Conservation (phyloP, 2,113 vertebrate species). For the Thamnaconus septentrionalis region DNA sequence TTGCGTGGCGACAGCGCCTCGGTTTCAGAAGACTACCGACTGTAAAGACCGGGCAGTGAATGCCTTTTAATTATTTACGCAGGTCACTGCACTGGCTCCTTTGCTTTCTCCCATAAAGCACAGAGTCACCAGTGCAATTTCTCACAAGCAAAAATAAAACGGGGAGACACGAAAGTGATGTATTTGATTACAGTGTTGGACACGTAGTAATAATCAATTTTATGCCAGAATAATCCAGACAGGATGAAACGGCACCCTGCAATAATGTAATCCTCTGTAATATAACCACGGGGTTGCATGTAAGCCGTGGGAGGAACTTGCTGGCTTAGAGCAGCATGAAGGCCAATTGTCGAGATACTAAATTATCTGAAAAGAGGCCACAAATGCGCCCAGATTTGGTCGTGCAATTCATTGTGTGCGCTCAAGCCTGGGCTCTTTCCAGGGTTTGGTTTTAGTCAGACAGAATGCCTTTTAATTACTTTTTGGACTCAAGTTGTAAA, state of each 20-base stretch:
- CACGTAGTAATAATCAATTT: background rate
- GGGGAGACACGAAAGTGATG: no score
- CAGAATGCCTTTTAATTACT: background rate
- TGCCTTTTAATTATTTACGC: constrained; percentile 53
- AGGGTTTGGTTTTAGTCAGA: background rate
- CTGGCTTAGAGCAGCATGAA: background rate
- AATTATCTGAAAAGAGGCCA: constrained; percentile 12
- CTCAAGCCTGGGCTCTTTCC: background rate
- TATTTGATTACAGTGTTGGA: no score
- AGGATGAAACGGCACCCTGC: constrained; percentile 1
- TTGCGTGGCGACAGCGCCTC: constrained; percentile 4
- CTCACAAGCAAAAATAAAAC: no score
- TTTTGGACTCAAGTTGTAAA: background rate
- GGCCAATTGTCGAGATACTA: constrained; percentile 3
- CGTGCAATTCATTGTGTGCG: background rate
- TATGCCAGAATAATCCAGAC: background rate
- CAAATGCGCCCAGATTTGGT: background rate
- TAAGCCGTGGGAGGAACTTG: constrained; percentile 1
- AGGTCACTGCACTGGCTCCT: constrained; percentile 11
- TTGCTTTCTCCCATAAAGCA: constrained; percentile 1
- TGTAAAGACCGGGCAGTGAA: constrained; percentile 27
- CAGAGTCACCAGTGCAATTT: constrained; percentile 5
- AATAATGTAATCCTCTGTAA: constrained; percentile 13
- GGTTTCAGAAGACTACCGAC: constrained; percentile 5
- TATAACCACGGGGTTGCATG: background rate